Percentiles rank a stretch among this genome's conserved stretches.
Evolutionary conservation across 2,797 vertebrate species (phyloP).

Genomic region (Neomorphus geoffroyi): DNA sequence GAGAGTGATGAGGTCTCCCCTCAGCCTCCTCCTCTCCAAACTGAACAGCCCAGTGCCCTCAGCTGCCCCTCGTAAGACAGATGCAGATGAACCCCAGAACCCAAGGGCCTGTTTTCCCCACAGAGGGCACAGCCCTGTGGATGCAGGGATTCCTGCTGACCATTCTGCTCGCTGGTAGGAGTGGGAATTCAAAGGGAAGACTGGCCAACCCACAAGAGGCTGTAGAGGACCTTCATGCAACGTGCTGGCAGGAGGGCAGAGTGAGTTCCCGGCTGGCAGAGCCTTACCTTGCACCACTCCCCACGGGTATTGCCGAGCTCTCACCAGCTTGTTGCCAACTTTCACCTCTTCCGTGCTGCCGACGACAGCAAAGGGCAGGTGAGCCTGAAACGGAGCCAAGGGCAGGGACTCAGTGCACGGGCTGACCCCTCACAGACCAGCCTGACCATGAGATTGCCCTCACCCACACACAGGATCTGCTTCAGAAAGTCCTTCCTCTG

Average conservation of each 20-base stretch:
- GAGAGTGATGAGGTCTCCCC: no score
- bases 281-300: constrained; percentile 96
- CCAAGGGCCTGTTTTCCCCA: not conserved
- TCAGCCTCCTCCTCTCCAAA: no score
- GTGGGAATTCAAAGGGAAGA: not conserved
- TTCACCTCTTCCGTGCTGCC: constrained; percentile 98
- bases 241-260: not conserved
- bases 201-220: rapidly evolving
- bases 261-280: not conserved
- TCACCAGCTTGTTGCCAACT: constrained; percentile 96
- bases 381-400: constrained; percentile 82
- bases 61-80: no score
- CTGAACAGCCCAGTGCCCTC: no score
- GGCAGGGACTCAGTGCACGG: not conserved
- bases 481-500: not conserved
- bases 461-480: not conserved
- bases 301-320: constrained; percentile 98
- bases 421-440: not conserved
- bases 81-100: rapidly evolving
- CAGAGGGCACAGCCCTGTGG: not conserved
- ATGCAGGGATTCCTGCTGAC: not conserved
- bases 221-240: not conserved
- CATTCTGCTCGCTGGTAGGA: rapidly evolving
- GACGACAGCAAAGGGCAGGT: constrained; percentile 96
- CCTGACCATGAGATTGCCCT: not conserved